A percentile compares a stretch with the other conserved stretches of the same genome.
Evolutionary conservation across 2,797 vertebrate genomes (phyloP).

Genomic region (Sebastes itinus): DNA sequence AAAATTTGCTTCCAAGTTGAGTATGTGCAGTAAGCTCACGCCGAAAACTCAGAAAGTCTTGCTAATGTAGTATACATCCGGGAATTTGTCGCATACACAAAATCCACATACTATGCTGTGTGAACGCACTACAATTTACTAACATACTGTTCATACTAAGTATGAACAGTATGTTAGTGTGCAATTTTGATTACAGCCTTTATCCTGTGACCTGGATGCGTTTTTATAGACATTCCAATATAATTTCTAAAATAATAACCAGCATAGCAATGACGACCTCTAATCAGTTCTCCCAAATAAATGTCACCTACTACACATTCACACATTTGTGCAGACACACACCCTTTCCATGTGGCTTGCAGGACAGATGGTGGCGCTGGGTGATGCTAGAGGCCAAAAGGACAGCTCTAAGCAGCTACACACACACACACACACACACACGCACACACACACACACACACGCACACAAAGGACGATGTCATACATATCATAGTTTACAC

Average conservation of each 20-base stretch:
- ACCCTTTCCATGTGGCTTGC: conserved; percentile 38
- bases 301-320: not conserved
- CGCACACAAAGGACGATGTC: not conserved
- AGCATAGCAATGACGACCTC: not conserved
- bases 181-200: too few species aligned
- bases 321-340: conserved; percentile 12
- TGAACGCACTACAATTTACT: too few species aligned
- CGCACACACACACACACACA: not conserved
- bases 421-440: conserved; percentile 20
- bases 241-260: not conserved
- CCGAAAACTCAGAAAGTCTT: too few species aligned
- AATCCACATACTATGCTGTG: too few species aligned
- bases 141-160: too few species aligned
- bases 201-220: not conserved
- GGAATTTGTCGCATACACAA: too few species aligned
- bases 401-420: conserved; percentile 36
- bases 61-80: too few species aligned
- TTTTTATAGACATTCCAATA: not conserved
- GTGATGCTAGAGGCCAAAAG: conserved; percentile 65
- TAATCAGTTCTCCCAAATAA: not conserved
- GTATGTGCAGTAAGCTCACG: too few species aligned
- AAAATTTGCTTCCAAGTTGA: too few species aligned
- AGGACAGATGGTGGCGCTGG: conserved; percentile 69
- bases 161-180: too few species aligned
- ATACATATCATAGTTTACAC: conserved; percentile 1